Evolutionary conservation across 2,888 invertebrate species (phyloP).

Genomic region (Rhagonycha lutea): DNA sequence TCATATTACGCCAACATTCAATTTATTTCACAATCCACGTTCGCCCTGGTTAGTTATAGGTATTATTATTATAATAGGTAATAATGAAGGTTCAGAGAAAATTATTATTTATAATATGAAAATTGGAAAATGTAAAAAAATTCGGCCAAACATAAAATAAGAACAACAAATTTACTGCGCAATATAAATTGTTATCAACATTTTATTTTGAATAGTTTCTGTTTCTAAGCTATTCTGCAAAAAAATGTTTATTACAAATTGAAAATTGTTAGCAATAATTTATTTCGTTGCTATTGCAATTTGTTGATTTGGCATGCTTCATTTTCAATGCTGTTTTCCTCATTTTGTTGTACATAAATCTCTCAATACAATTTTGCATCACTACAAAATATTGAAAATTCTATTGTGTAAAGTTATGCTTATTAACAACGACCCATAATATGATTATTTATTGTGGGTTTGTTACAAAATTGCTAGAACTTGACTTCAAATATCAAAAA

Average conservation of each 20-base stretch:
- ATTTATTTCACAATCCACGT: not conserved
- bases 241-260: not conserved
- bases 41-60: too few species aligned
- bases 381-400: not conserved
- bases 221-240: not conserved
- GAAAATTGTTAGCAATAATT: not conserved
- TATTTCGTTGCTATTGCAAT: not conserved
- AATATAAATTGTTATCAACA: too few species aligned
- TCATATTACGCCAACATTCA: not conserved
- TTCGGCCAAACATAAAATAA: not conserved
- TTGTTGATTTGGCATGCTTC: not conserved
- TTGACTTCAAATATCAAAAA: too few species aligned
- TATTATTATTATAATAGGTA: too few species aligned
- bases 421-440: not conserved
- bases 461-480: not conserved
- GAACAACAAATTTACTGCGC: too few species aligned
- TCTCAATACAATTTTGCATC: not conserved
- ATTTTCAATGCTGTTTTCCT: not conserved
- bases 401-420: not conserved
- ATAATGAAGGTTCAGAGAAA: too few species aligned
- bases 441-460: not conserved
- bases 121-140: too few species aligned
- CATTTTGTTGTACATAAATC: not conserved
- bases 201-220: not conserved
- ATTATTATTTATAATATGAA: too few species aligned